Evolutionary conservation across 1,140 invertebrate species (phyloP), one percentile per base, ranked within the genome.

Genomic region (Heliconius hermathena): DNA sequence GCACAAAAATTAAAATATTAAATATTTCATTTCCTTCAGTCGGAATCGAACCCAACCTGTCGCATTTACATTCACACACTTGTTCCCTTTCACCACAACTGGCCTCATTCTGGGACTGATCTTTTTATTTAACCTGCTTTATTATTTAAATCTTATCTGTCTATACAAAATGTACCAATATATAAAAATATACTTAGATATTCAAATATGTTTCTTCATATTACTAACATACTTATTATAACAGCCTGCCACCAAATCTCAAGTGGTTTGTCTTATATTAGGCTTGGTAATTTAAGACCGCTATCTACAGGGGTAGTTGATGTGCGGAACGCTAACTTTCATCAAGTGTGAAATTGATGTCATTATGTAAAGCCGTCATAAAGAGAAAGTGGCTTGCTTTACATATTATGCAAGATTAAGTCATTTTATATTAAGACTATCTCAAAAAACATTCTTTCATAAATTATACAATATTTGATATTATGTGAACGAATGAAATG

Each of bases 321-420:
- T 77, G 75, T 71, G 75, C 13, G 75, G 60, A 46, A 71, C 75
- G 46, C 49, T 66, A 71, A 52, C 41, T 71, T 77, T 49, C 66
- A 71, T 71, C 41, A 71, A 70, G 75, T 77, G 41, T 71, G 75
- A 77, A 77, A 77, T 77, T 77, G 46, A 77, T 77, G 57, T 71
- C 41, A 77, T 77, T 77, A 77, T 77, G 46, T 77, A 70, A 77
- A 77, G 70, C 75, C 38, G 11, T 71, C 60, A 71, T 20, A 26
- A 18, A 6, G n/a, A 77, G 46, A n/a, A 71, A 70, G 41, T 71
- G 71, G 66, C 66, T 77, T 74, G 49, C 22, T 11, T 29, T 66
- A 66, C 26, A 5, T 29, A 29, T 66, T 60, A 26, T 22, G 57
- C n/a, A 60, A 60, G 57, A 60, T 60, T 66, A 66, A 26, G 3